A percentile compares a stretch with the other conserved stretches of the same genome.
These are phyloP conservation scores for Coryphaenoides rupestris DNA, from an alignment of 2,113 vertebrate genomes.

Conservation along the genomic window DNA sequence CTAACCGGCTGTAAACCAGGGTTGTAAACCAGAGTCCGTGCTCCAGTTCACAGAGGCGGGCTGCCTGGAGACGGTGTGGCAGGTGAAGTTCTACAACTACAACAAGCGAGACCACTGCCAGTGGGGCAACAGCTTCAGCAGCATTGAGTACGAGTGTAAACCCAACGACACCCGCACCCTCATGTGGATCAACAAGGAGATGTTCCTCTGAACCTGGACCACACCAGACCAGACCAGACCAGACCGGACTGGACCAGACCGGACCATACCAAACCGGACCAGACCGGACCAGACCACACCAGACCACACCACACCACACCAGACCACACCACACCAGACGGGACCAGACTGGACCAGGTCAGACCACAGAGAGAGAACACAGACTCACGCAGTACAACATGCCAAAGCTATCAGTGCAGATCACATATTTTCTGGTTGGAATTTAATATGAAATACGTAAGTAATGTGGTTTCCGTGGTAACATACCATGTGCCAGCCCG, in stretches of 20 bases:
- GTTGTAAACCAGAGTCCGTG: constrained; percentile 18
- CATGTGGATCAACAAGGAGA: too few relatives aligned
- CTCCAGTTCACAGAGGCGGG: constrained; percentile 85
- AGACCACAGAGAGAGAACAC: background rate
- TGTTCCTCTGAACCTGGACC: constrained; percentile 83
- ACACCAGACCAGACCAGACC: too few relatives aligned
- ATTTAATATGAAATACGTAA: too few relatives aligned
- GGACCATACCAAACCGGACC: too few relatives aligned
- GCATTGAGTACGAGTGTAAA: constrained; percentile 97
- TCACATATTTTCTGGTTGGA: background rate
- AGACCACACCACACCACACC: too few relatives aligned
- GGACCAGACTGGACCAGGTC: too few relatives aligned
- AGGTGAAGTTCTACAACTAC: constrained; percentile 98
- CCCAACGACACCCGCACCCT: too few relatives aligned
- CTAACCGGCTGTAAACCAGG: constrained; percentile 17
- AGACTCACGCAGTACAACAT: background rate
- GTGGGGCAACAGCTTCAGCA: constrained; percentile 93
- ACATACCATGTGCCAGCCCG: too few relatives aligned
- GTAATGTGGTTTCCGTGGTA: too few relatives aligned
- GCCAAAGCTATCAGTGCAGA: background rate
- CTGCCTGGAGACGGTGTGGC: constrained; percentile 90
- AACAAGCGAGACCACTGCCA: constrained; percentile 95
- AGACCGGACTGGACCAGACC: too few relatives aligned
- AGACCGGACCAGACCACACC: too few relatives aligned
- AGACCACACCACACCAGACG: too few relatives aligned